Evolutionary conservation across 2,797 vertebrate species (phyloP).

Genomic region (Somateria mollissima): DNA sequence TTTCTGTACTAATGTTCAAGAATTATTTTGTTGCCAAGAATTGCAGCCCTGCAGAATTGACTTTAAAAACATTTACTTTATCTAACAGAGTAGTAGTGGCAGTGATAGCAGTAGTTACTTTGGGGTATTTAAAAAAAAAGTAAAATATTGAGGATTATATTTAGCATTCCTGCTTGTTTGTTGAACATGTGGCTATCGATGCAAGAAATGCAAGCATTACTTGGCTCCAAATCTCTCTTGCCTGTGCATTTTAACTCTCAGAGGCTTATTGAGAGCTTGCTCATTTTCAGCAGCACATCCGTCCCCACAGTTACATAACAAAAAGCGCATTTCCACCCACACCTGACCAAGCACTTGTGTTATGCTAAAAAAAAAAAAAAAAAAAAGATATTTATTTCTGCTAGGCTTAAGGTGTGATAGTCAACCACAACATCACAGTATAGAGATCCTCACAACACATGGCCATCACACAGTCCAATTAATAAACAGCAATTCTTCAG

Average conservation of each 20-base stretch:
- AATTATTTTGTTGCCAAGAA: slow-evolving; percentile 75
- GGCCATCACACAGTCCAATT: background rate
- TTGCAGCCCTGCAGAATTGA: slow-evolving; percentile 58
- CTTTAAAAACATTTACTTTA: slow-evolving; percentile 68
- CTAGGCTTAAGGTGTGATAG: background rate
- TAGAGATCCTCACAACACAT: background rate
- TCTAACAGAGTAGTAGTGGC: background rate
- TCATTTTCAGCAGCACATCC: background rate
- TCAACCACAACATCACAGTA: background rate
- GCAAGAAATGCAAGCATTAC: background rate
- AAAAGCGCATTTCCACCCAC: background rate
- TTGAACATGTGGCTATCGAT: too few relatives aligned
- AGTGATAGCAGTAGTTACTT: background rate
- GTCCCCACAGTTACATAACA: background rate
- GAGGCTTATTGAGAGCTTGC: background rate
- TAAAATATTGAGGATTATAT: background rate
- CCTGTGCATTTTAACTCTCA: background rate
- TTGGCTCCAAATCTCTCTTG: background rate
- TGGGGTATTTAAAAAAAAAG: background rate
- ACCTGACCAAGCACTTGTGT: background rate
- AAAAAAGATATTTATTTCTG: background rate
- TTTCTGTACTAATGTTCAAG: slow-evolving; percentile 66
- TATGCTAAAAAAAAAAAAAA: background rate
- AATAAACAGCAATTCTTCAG: background rate
- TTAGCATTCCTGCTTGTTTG: background rate